phyloP scores from a whole-genome alignment of 2,888 invertebrate species.

The Myopa tessellatipennis region DNA sequence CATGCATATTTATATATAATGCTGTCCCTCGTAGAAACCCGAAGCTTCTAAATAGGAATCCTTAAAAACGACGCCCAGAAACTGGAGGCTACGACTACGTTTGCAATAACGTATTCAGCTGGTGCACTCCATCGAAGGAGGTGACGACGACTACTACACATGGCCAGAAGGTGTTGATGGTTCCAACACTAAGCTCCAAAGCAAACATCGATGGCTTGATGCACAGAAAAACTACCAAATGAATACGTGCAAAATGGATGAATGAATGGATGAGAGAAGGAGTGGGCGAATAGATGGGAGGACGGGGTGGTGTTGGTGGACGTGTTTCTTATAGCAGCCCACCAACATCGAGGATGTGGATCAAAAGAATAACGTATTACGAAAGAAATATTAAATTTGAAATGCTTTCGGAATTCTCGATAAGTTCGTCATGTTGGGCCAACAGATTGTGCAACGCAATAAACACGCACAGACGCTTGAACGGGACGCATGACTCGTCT shows the following conservation, averaged over 20 bases:
- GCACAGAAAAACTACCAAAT: constrained; percentile 4
- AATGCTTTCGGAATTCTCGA: constrained; percentile 64
- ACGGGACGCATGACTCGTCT: background rate
- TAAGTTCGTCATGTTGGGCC: constrained; percentile 49
- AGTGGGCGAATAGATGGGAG: too few species aligned
- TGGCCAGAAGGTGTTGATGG: constrained; percentile 55
- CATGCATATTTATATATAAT: background rate
- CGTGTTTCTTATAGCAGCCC: too few species aligned
- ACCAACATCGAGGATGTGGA: background rate
- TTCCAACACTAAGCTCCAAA: constrained; percentile 53
- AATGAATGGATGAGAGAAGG: too few species aligned
- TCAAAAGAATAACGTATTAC: background rate
- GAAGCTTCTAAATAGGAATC: background rate
- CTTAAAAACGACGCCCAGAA: background rate
- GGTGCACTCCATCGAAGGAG: constrained; percentile 25
- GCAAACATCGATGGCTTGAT: background rate
- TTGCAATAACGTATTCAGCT: constrained; percentile 57
- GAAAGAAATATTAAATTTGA: constrained; percentile 61
- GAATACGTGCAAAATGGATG: background rate
- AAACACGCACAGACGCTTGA: constrained; percentile 8
- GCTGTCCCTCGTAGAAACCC: background rate
- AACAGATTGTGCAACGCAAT: constrained; percentile 35
- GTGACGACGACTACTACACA: background rate
- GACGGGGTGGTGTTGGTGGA: too few species aligned
- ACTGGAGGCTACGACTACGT: background rate